Base-by-base conservation (phyloP, 1,140 invertebrate species). In the Aphidius gifuensis region DNA sequence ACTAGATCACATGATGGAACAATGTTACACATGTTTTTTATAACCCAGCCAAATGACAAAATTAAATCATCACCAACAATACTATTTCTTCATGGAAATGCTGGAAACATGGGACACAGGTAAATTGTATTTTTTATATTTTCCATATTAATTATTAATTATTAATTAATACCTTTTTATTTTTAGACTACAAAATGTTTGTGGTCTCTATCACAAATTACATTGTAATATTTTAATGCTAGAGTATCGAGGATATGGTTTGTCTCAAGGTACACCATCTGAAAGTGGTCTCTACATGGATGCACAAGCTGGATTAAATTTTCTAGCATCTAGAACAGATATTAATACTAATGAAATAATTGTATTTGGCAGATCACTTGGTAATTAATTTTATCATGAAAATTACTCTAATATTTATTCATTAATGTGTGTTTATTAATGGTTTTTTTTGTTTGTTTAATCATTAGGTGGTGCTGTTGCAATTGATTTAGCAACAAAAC, bases 101-200 rank as follows among this genome's bases (percentile, higher is more conserved):
- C 95, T 62, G 95, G 95, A 16, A 97, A 98, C 76, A 93, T 97
- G 84, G 95, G 94, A 1, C 94, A 97, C 75, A 87, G 91, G 90
- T 92, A 67, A 45, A 42, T 58, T 47, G 44, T 42, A 5, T 23
- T n/a, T 6, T 16, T 9, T 32, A 16, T 43, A 32, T 60, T 8
- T 40, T 53, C 50, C 38, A 46, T 40, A 16, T 9, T 56, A 43
- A 50, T 50, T 21, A 32, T 56, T 51, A 5, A 8, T 60, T 60
- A 9, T 46, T 32, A 55, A 39, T 43, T 43, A 57, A 58, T 50
- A 44, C 43, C 45, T 56, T 50, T 60, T 60, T 50, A 45, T 61
- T 60, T 68, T 74, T 9, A 64, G 91, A 64, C 79, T 94, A 61
- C 85, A 88, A 65, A 93, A 93, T 79, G 87, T 86, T 43, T 85